Conservation (phyloP, 2,113 vertebrate species). For the Leucoraja erinaceus region DNA sequence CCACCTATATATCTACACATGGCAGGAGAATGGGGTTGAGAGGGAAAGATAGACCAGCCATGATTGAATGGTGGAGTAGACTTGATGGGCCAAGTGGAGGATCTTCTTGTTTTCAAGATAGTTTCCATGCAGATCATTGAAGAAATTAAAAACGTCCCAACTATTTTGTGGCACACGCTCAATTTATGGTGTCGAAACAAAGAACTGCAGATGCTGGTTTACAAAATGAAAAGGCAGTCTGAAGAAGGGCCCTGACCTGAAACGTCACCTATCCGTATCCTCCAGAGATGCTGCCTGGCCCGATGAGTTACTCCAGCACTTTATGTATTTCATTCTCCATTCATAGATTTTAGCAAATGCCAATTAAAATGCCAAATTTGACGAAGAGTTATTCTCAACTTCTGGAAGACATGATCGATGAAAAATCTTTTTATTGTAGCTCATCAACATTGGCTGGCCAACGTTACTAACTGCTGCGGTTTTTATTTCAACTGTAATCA, state of each 20-base stretch:
- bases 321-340: neutral
- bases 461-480: neutral
- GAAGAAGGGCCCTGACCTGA: too few species aligned
- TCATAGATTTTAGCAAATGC: neutral
- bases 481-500: conserved; percentile 14
- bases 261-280: too few species aligned
- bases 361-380: neutral
- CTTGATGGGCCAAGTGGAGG: neutral
- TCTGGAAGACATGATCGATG: neutral
- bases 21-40: too few species aligned
- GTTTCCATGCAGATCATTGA: neutral
- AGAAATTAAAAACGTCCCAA: neutral
- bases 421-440: neutral
- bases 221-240: too few species aligned
- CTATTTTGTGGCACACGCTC: too few species aligned
- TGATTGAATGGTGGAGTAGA: too few species aligned
- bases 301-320: neutral
- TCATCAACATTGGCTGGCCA: neutral
- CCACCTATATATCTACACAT: too few species aligned
- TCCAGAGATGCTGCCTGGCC: too few species aligned
- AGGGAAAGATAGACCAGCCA: too few species aligned
- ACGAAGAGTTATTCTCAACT: neutral
- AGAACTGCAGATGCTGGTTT: too few species aligned
- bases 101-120: neutral
- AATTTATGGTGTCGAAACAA: too few species aligned